Conservation (phyloP, 2,888 invertebrate genomes). For the Limnephilus marmoratus region DNA sequence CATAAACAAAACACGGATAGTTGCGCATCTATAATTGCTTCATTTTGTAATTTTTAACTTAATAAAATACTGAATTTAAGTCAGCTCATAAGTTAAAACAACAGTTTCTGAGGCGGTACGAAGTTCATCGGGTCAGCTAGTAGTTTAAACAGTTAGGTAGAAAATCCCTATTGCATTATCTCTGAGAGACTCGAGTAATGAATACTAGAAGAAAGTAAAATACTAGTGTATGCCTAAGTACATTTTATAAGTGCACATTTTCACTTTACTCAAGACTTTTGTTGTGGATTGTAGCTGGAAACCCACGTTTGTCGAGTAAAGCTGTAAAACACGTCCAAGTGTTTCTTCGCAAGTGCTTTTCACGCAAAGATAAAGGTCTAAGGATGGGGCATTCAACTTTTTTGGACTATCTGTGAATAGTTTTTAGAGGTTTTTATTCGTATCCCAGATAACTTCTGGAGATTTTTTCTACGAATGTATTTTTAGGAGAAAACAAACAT, state of each 20-base stretch:
- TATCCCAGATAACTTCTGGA: not conserved
- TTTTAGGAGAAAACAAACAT: not conserved
- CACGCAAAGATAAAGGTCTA: slow-evolving; percentile 5
- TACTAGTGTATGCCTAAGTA: not conserved
- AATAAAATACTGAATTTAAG: no score
- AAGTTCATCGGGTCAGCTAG: no score
- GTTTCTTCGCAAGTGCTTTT: slow-evolving; percentile 24
- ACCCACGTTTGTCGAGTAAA: not conserved
- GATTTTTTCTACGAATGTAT: not conserved
- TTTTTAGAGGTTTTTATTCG: slow-evolving; percentile 1
- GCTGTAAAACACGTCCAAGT: slow-evolving; percentile 27
- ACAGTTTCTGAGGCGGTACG: no score
- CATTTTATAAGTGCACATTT: not conserved
- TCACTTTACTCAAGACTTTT: not conserved
- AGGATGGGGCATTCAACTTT: not conserved
- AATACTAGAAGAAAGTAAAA: not conserved
- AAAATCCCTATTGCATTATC: no score
- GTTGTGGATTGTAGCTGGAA: not conserved
- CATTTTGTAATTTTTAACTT: no score
- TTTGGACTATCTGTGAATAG: slow-evolving; percentile 5
- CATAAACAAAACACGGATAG: no score
- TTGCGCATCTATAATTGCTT: no score
- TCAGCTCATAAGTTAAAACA: no score
- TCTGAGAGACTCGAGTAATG: not conserved
- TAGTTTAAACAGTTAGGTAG: no score